Percentiles rank a stretch among this genome's conserved stretches.
Conservation (phyloP, 92 coral and sea anemone genomes). For the Phenganax subtilis region DNA sequence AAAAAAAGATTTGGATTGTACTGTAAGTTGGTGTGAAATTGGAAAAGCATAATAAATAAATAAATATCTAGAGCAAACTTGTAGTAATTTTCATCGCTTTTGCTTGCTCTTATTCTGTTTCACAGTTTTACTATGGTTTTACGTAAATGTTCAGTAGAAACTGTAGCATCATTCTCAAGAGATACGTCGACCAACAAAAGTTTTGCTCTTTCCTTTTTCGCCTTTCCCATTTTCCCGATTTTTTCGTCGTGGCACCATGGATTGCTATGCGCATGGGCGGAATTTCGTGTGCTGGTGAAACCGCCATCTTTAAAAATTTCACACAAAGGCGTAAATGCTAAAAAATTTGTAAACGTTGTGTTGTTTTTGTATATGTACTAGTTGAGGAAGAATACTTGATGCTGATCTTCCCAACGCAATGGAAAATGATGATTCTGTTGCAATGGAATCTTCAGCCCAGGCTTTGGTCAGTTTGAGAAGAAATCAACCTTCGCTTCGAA, state of each 20-base stretch:
- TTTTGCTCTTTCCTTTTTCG: too few species aligned
- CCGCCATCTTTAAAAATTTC: conserved; percentile 42
- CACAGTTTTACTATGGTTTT: too few species aligned
- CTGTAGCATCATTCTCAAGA: too few species aligned
- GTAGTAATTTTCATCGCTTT: too few species aligned
- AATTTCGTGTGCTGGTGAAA: neutral
- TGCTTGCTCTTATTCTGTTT: too few species aligned
- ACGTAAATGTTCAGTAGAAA: too few species aligned
- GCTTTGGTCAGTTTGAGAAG: conserved; percentile 92
- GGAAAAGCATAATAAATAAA: too few species aligned
- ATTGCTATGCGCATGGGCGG: conserved; percentile 26
- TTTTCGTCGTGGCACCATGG: conserved; percentile 1
- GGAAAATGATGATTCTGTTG: conserved; percentile 37
- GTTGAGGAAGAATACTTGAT: neutral
- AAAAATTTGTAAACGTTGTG: neutral
- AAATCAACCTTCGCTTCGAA: conserved; percentile 39
- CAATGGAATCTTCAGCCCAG: conserved; percentile 85
- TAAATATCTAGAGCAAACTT: too few species aligned
- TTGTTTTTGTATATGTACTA: neutral
- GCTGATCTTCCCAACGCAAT: conserved; percentile 7
- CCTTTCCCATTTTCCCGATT: neutral
- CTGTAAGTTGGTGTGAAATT: too few species aligned
- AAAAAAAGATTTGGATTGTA: too few species aligned
- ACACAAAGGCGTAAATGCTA: conserved; percentile 16
- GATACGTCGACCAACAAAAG: too few species aligned